Evolutionary conservation across 2,797 vertebrate species (phyloP), one percentile per base, ranked within the genome.

Genomic region (Tragelaphus oryx): DNA sequence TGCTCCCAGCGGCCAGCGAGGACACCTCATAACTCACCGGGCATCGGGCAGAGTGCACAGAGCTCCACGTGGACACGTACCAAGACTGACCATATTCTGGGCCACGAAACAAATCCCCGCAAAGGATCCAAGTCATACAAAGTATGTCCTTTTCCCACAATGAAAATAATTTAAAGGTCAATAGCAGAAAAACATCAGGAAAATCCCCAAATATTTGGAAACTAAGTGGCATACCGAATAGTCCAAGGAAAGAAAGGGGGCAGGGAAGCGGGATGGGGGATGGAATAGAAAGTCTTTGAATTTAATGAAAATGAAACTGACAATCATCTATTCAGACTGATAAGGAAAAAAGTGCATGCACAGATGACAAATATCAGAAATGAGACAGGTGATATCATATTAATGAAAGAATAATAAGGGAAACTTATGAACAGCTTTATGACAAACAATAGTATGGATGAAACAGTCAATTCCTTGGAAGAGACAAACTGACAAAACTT

Each of bases 111-210:
- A 83, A 83, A 87, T 87, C 44, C 44, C n/a, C 7, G n/a, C 55
- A 87, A 93, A 88, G 65, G 44, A 82, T 86, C 87, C 90, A 96
- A 95, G 71, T 91, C 71, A 88, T 68, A 76, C 37, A 93, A 75
- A 89, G 30, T 13, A 75, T 48, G 37, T 74, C 93, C 60, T 95
- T 65, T 94, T 22, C 37, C 59, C 60, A 89, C 84, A 93, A 3
- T 87, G 62, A 95, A 93, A 95, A 92, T 89, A 60, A 96, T 30
- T 71, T 91, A 79, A 91, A 91, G 71, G 68, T 93, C 93, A 97
- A 22, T 71, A 91, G 60, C 46, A 96, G 87, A 81, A 68, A 96
- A 94, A 89, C 74, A 87, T 54, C 33, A 91, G 60, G 57, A 96
- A 89, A 95, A 95, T 91, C 30, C 52, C n/a, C 54, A 89, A 91